These are phyloP conservation scores for Cerceris rybyensis DNA, from an alignment of 2,888 invertebrate genomes.

Conservation along the genomic window DNA sequence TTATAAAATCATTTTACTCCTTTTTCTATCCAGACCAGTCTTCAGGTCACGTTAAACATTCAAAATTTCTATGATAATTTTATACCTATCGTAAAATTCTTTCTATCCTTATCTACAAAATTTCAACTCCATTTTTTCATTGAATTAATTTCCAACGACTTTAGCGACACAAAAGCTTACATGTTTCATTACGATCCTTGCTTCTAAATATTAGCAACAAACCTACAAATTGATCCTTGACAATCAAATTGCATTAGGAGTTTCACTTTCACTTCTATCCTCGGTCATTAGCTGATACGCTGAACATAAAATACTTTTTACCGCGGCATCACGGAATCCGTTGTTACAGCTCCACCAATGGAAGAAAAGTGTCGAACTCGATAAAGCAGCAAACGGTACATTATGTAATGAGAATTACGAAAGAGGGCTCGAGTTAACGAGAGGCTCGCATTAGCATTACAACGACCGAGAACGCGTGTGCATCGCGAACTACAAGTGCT, in stretches of 20 bases:
- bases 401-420: conserved; percentile 48
- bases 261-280: conserved; percentile 16
- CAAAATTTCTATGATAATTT: too few relatives aligned
- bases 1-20: too few relatives aligned
- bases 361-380: background rate
- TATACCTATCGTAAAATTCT: too few relatives aligned
- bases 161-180: background rate
- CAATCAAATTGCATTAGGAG: conserved; percentile 18
- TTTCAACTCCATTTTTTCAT: too few relatives aligned
- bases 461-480: conserved; percentile 10
- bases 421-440: conserved; percentile 37
- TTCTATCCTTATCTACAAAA: too few relatives aligned
- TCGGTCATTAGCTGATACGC: background rate
- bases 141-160: too few relatives aligned
- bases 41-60: too few relatives aligned
- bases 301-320: background rate
- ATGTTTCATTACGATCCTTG: background rate
- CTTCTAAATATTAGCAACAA: background rate
- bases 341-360: too few relatives aligned
- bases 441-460: conserved; percentile 42
- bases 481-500: conserved; percentile 18
- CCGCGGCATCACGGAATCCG: background rate
- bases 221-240: background rate
- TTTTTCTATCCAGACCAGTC: too few relatives aligned
- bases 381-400: conserved; percentile 11